A percentile compares a stretch with the other conserved stretches of the same genome.
These are phyloP conservation scores for Theretra japonica DNA, from an alignment of 2,888 invertebrate species.

Conservation along the genomic window DNA sequence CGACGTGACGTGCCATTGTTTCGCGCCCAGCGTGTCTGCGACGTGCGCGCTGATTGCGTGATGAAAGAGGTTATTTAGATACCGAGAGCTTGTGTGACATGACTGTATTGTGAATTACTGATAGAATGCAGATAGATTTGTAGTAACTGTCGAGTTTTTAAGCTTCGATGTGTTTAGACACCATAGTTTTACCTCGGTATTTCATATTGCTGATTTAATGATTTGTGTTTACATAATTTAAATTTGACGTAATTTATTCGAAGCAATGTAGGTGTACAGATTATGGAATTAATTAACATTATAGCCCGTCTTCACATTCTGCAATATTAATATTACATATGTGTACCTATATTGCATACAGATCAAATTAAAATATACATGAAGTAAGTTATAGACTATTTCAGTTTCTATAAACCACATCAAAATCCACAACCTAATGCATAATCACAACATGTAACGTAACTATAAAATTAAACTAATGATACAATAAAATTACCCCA, in stretches of 20 bases:
- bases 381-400: not conserved
- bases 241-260: too few relatives aligned
- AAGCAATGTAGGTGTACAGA: too few relatives aligned
- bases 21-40: slow-evolving; percentile 7
- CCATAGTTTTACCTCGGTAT: not conserved
- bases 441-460: not conserved
- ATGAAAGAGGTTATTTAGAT: slow-evolving; percentile 27
- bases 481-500: slow-evolving; percentile 9
- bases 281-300: too few relatives aligned
- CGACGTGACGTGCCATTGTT: slow-evolving; percentile 20
- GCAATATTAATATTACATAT: not conserved
- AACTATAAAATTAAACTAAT: slow-evolving; percentile 5
- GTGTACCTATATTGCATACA: not conserved
- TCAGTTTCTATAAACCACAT: not conserved
- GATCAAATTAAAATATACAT: not conserved
- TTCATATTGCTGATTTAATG: not conserved
- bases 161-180: not conserved
- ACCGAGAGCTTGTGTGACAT: slow-evolving; percentile 13
- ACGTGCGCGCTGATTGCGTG: slow-evolving; percentile 27
- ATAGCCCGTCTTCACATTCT: not conserved
- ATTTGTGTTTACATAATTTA: too few relatives aligned
- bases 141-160: not conserved
- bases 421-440: not conserved
- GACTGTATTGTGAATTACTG: not conserved
- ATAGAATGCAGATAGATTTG: not conserved